phyloP scores from a whole-genome alignment of 2,797 vertebrate genomes.

The Hyperoplus immaculatus region DNA sequence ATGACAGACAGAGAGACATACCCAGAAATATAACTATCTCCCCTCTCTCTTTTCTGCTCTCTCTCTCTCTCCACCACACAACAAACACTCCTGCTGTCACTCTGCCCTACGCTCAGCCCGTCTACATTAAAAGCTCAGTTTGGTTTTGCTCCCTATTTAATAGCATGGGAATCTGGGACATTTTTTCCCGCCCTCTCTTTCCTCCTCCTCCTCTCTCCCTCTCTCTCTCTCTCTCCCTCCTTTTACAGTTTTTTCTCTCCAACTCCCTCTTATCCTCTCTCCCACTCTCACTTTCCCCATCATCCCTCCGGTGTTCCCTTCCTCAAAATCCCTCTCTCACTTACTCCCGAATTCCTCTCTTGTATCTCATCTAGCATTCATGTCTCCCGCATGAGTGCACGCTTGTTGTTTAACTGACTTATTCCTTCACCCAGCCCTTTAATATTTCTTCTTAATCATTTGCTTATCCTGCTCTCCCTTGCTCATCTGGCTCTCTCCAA shows the following conservation, averaged over 20 bases:
- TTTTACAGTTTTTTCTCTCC: conserved; percentile 15
- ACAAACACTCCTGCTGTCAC: conserved; percentile 67
- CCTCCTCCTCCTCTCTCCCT: conserved; percentile 45
- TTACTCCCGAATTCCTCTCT: conserved; percentile 53
- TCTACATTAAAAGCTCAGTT: conserved; percentile 77
- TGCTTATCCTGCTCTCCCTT: conserved; percentile 16
- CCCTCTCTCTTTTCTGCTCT: not conserved
- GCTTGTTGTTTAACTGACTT: conserved; percentile 5
- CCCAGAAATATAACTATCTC: conserved; percentile 24
- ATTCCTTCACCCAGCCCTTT: not conserved
- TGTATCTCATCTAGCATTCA: conserved; percentile 16
- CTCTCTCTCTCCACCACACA: conserved; percentile 39
- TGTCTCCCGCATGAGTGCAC: not conserved
- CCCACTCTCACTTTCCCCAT: conserved; percentile 64
- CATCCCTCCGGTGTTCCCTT: conserved; percentile 68
- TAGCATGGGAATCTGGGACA: conserved; percentile 81
- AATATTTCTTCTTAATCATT: not conserved
- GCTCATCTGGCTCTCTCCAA: conserved; percentile 29
- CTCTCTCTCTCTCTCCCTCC: conserved; percentile 44
- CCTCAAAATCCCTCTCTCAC: conserved; percentile 52
- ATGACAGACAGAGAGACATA: conserved; percentile 41
- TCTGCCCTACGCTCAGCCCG: conserved; percentile 74
- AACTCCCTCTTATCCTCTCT: conserved; percentile 60
- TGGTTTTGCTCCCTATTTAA: conserved; percentile 80
- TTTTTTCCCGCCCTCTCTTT: conserved; percentile 57